Evolutionary conservation across 1,140 invertebrate genomes (phyloP).

Genomic region (Nixonia krombeini): DNA sequence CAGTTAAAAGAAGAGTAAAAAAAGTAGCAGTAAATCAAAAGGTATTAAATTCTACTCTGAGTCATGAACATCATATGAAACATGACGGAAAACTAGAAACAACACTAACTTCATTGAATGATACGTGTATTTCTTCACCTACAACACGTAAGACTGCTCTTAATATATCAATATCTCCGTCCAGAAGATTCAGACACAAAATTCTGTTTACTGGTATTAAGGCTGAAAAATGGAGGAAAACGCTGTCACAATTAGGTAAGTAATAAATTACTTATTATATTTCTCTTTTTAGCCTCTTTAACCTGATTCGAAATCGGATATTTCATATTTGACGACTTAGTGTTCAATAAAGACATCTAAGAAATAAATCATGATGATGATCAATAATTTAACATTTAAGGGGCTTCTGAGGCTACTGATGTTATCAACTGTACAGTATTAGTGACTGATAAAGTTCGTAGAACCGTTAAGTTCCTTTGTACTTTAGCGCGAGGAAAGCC

Average conservation of each 20-base stretch:
- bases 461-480: slow-evolving; percentile 72
- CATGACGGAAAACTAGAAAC: no score
- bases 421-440: slow-evolving; percentile 62
- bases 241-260: slow-evolving; percentile 22
- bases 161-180: slow-evolving; percentile 3
- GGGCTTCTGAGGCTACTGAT: slow-evolving; percentile 60
- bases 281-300: no score
- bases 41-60: no score
- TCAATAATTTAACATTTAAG: slow-evolving; percentile 33
- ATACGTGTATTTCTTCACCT: no score
- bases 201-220: slow-evolving; percentile 23
- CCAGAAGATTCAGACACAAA: slow-evolving; percentile 11
- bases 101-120: no score
- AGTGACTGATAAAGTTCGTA: slow-evolving; percentile 71
- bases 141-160: no score
- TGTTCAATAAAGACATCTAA: no score
- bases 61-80: no score
- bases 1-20: neutral
- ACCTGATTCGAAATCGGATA: neutral
- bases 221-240: slow-evolving; percentile 6
- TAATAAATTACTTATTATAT: neutral
- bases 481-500: slow-evolving; percentile 63
- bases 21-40: no score
- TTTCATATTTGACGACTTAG: neutral
- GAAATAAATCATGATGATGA: neutral